Percentiles rank a stretch among this genome's conserved stretches.
Evolutionary conservation across 1,140 invertebrate species (phyloP).

Genomic region (Temnothorax nylanderi): DNA sequence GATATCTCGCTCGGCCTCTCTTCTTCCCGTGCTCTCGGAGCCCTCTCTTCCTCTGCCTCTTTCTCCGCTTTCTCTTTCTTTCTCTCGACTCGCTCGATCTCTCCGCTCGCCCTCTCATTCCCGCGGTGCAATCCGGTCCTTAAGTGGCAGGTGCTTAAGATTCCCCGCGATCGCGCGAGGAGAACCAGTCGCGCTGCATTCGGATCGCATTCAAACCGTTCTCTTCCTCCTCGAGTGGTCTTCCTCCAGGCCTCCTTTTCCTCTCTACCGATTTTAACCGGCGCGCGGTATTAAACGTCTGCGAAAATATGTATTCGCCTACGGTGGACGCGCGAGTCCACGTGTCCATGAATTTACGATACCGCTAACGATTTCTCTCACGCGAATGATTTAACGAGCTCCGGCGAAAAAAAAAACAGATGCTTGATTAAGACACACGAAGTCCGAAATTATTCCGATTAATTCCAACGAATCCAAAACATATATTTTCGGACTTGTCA

Average conservation of each 20-base stretch:
- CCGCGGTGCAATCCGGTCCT: slow-evolving; percentile 73
- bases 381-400: slow-evolving; percentile 57
- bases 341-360: slow-evolving; percentile 28
- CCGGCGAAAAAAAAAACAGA: neutral
- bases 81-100: slow-evolving; percentile 26
- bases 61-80: slow-evolving; percentile 56
- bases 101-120: slow-evolving; percentile 64
- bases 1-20: slow-evolving; percentile 61
- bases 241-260: slow-evolving; percentile 15
- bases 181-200: slow-evolving; percentile 79
- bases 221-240: slow-evolving; percentile 46
- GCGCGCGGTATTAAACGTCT: slow-evolving; percentile 54
- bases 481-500: slow-evolving; percentile 15
- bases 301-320: slow-evolving; percentile 35
- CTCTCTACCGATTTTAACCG: slow-evolving; percentile 43
- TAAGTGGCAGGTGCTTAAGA: slow-evolving; percentile 80
- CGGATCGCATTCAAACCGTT: slow-evolving; percentile 73
- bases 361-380: slow-evolving; percentile 29
- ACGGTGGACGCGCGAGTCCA: neutral
- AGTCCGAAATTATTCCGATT: slow-evolving; percentile 39
- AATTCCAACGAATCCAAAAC: neutral
- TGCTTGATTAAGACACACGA: slow-evolving; percentile 21
- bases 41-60: neutral
- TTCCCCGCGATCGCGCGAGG: slow-evolving; percentile 74
- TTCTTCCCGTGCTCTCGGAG: neutral